Evolutionary conservation across 2,113 vertebrate species (phyloP).

Genomic region (Cebus imitator): DNA sequence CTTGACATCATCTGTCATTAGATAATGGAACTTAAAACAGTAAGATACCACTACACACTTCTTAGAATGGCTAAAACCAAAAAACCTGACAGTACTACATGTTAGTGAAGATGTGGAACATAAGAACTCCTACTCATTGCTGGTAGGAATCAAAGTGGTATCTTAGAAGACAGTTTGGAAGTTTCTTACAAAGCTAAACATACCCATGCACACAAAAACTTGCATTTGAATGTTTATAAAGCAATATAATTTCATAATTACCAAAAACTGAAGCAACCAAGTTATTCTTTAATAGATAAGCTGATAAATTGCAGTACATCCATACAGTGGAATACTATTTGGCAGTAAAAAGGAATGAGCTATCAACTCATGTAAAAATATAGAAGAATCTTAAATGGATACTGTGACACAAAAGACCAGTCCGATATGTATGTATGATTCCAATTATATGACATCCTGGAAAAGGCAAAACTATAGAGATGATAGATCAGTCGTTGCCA

Average conservation of each 20-base stretch:
- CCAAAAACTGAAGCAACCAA: neutral
- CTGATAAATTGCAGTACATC: neutral
- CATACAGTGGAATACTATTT: neutral
- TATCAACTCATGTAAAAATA: neutral
- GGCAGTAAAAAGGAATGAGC: neutral
- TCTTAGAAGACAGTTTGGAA: neutral
- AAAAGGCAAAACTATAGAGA: neutral
- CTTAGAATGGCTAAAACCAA: neutral
- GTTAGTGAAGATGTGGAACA: neutral
- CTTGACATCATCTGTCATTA: neutral
- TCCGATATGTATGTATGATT: neutral
- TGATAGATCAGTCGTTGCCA: neutral
- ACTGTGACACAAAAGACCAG: neutral
- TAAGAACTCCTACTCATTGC: neutral
- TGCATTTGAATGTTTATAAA: neutral
- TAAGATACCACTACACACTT: neutral
- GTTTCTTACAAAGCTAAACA: neutral
- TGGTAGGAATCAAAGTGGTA: neutral
- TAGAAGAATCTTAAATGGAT: neutral
- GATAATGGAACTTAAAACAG: neutral
- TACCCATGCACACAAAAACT: neutral
- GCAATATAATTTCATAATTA: neutral
- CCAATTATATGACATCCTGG: neutral
- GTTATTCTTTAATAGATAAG: neutral
- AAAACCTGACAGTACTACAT: neutral